These are phyloP conservation scores for Dendrolimus kikuchii DNA, from an alignment of 1,140 invertebrate species.

Conservation along the genomic window DNA sequence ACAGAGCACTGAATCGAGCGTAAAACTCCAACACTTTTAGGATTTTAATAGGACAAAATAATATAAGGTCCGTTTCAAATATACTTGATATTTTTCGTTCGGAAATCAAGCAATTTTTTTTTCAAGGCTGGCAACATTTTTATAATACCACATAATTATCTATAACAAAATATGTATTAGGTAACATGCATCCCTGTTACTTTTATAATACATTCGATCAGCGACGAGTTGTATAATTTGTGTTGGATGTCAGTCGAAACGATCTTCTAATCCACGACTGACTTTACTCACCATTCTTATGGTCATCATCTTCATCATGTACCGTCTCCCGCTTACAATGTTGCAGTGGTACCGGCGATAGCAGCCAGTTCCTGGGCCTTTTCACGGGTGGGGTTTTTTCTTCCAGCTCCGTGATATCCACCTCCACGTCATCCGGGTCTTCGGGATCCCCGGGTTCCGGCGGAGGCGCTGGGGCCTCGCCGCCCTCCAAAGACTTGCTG, in stretches of 20 bases:
- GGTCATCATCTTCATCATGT: conserved; percentile 53
- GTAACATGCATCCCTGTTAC: no score
- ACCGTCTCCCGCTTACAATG: conserved; percentile 39
- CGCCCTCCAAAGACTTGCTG: conserved; percentile 64
- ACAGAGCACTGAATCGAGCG: no score
- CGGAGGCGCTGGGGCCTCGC: conserved; percentile 55
- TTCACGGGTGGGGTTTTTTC: conserved; percentile 50
- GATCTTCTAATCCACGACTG: neutral
- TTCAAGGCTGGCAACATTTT: no score
- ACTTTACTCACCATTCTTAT: conserved; percentile 45
- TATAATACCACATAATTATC: no score
- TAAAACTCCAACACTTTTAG: no score
- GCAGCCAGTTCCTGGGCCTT: conserved; percentile 55
- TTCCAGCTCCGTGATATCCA: conserved; percentile 59
- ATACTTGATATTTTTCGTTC: no score
- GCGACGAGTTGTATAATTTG: no score
- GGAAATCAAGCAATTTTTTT: no score
- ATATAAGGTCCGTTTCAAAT: no score
- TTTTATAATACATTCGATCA: no score
- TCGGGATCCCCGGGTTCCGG: conserved; percentile 49
- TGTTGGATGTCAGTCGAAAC: neutral
- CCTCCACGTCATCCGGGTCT: conserved; percentile 49
- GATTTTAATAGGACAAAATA: no score
- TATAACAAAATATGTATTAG: no score
- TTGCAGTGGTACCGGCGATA: conserved; percentile 46